phyloP scores from a whole-genome alignment of 1,140 invertebrate species.

The Cherax quadricarinatus region DNA sequence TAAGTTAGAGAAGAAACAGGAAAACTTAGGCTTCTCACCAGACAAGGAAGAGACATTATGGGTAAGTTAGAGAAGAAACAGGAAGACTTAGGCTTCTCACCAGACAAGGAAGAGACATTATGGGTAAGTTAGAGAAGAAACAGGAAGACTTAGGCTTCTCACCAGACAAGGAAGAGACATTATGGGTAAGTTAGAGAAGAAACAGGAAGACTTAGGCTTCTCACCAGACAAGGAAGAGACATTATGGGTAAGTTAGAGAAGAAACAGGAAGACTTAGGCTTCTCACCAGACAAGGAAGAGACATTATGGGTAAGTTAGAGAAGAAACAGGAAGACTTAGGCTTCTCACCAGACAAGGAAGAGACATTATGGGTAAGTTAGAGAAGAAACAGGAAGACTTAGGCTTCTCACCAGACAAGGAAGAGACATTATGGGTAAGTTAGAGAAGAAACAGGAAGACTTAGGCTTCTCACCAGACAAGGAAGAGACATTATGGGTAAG shows the following conservation, averaged over 20 bases:
- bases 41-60: conserved; percentile 58
- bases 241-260: conserved; percentile 35
- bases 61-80: background rate
- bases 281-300: conserved; percentile 59
- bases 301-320: conserved; percentile 41
- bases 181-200: conserved; percentile 27
- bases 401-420: conserved; percentile 54
- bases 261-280: background rate
- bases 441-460: too few relatives aligned
- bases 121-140: conserved; percentile 8
- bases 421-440: conserved; percentile 56
- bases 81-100: conserved; percentile 20
- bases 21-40: conserved; percentile 52
- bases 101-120: conserved; percentile 60
- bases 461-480: conserved; percentile 52
- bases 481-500: conserved; percentile 56
- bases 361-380: conserved; percentile 48
- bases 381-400: too few relatives aligned
- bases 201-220: too few relatives aligned
- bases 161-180: conserved; percentile 58
- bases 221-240: conserved; percentile 57
- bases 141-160: conserved; percentile 6
- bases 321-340: background rate
- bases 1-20: background rate
- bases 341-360: conserved; percentile 57